Conservation (phyloP, 1,140 invertebrate genomes). For the Bombus pyrosoma region DNA sequence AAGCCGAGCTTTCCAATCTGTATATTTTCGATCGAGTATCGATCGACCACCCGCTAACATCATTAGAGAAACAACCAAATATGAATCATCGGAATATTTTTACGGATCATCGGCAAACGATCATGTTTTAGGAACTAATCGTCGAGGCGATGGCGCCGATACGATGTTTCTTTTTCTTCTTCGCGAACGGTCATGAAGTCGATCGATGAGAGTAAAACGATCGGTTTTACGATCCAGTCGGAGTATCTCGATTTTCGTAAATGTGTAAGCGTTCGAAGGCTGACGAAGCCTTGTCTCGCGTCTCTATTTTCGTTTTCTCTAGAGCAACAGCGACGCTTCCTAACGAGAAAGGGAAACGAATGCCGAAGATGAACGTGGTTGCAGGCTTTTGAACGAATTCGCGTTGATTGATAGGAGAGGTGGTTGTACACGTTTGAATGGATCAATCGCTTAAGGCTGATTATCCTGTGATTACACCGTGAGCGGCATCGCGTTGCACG, state of each 20-base stretch:
- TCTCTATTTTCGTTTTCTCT: neutral
- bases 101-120: conserved; percentile 24
- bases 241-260: neutral
- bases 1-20: neutral
- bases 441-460: neutral
- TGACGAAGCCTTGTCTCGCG: neutral
- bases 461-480: too few relatives aligned
- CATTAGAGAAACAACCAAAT: neutral
- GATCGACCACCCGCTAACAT: conserved; percentile 11
- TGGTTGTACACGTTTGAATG: neutral
- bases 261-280: neutral
- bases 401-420: neutral
- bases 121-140: conserved; percentile 3
- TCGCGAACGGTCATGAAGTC: neutral
- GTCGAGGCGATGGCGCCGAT: neutral
- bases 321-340: neutral
- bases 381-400: neutral
- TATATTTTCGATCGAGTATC: conserved; percentile 50
- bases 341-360: neutral
- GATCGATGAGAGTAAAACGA: neutral
- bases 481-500: neutral
- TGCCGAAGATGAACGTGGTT: neutral
- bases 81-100: conserved; percentile 59
- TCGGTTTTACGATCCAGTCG: neutral
- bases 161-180: neutral